Percentiles rank a stretch among this genome's conserved stretches.
Conservation (phyloP, 2,888 invertebrate genomes). For the Miltochrista miniata region DNA sequence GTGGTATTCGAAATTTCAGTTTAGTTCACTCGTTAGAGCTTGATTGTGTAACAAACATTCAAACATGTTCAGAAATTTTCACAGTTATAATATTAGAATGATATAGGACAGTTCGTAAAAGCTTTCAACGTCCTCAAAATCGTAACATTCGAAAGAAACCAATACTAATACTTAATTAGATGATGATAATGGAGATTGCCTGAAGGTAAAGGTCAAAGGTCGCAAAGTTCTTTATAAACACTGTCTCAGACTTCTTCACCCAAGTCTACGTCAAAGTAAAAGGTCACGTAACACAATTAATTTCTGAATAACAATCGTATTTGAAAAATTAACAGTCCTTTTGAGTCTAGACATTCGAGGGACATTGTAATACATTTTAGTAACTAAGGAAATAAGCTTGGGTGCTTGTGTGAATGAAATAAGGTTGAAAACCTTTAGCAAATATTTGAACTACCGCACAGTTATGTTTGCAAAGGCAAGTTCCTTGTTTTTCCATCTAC, state of each 20-base stretch:
- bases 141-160: too few relatives aligned
- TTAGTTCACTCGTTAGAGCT: too few relatives aligned
- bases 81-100: too few relatives aligned
- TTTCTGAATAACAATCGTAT: slow-evolving; percentile 17
- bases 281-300: slow-evolving; percentile 15
- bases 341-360: slow-evolving; percentile 49
- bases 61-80: too few relatives aligned
- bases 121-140: too few relatives aligned
- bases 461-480: slow-evolving; percentile 36
- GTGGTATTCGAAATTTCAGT: too few relatives aligned
- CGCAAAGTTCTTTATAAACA: background rate
- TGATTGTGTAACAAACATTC: too few relatives aligned
- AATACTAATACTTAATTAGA: too few relatives aligned
- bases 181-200: too few relatives aligned
- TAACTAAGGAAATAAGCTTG: background rate
- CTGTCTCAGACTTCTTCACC: background rate
- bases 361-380: slow-evolving; percentile 15
- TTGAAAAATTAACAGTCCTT: slow-evolving; percentile 25
- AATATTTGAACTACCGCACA: slow-evolving; percentile 13
- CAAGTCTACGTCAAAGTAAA: background rate
- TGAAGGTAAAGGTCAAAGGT: background rate
- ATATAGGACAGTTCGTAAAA: too few relatives aligned
- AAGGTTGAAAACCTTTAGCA: slow-evolving; percentile 22
- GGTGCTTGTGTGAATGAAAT: slow-evolving; percentile 6
- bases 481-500: slow-evolving; percentile 50